Percentiles rank a stretch among this genome's conserved stretches.
Evolutionary conservation across 1,140 invertebrate genomes (phyloP).

Genomic region (Dysdera silvatica): DNA sequence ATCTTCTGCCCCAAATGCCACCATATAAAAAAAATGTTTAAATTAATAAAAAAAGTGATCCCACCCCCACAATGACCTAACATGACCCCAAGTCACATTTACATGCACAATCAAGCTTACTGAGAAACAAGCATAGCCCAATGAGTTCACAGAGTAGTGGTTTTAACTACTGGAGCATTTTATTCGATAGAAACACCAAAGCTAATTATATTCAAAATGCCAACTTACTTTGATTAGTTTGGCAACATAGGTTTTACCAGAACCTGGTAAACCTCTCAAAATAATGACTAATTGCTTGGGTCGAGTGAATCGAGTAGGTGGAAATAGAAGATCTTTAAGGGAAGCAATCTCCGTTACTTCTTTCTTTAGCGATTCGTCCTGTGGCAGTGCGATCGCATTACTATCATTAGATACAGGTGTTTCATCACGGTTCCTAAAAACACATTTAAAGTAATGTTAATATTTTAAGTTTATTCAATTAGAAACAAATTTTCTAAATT

Average conservation of each 20-base stretch:
- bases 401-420: too few relatives aligned
- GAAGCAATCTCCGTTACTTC: conserved; percentile 44
- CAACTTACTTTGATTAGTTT: conserved; percentile 70
- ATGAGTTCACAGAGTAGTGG: not conserved
- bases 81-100: not conserved
- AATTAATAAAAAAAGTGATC: not conserved
- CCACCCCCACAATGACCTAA: not conserved
- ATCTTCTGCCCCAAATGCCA: not conserved
- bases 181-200: not conserved
- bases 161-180: not conserved
- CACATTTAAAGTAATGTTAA: too few relatives aligned
- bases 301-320: conserved; percentile 62
- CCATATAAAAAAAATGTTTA: not conserved
- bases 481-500: too few relatives aligned
- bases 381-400: too few relatives aligned
- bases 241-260: conserved; percentile 78
- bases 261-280: conserved; percentile 77
- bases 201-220: not conserved
- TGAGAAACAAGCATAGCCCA: not conserved
- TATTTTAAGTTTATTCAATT: too few relatives aligned
- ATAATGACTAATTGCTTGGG: conserved; percentile 80
- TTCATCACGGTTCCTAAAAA: too few relatives aligned
- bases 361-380: not conserved
- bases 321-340: conserved; percentile 72
- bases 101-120: too few relatives aligned